Evolutionary conservation across 2,113 vertebrate species (phyloP).

Genomic region (Sisor rabdophorus): DNA sequence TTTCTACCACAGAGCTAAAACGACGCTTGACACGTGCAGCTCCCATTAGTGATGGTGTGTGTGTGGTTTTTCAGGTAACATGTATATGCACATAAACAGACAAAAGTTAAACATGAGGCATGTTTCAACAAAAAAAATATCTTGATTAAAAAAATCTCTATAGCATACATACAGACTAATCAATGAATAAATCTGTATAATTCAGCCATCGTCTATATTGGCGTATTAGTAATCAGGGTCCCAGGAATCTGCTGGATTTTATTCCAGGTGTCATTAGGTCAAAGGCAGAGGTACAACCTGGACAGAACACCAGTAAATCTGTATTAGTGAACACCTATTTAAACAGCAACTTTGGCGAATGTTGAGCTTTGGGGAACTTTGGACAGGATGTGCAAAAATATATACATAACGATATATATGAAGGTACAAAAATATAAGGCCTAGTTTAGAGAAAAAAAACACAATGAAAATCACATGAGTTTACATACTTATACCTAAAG

Average conservation of each 20-base stretch:
- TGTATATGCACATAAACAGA: not conserved
- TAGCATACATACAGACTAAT: too few relatives aligned
- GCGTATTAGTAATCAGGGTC: too few relatives aligned
- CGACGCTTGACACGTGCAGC: conserved; percentile 73
- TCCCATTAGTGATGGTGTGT: conserved; percentile 57
- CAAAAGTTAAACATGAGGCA: not conserved
- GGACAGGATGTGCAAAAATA: not conserved
- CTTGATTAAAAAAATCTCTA: not conserved
- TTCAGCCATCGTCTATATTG: too few relatives aligned
- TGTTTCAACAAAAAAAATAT: not conserved
- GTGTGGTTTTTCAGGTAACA: not conserved
- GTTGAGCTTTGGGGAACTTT: not conserved
- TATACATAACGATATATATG: not conserved
- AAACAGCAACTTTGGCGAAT: not conserved
- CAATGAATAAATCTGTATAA: too few relatives aligned
- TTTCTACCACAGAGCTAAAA: conserved; percentile 74
- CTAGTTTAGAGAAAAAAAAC: not conserved
- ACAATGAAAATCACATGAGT: conserved; percentile 2
- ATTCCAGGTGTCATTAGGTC: too few relatives aligned
- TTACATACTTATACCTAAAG: not conserved
- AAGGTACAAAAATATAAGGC: conserved; percentile 28
- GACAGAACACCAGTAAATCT: not conserved
- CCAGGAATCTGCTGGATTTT: too few relatives aligned
- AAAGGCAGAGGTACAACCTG: too few relatives aligned
- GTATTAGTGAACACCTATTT: not conserved